A percentile compares a stretch with the other conserved stretches of the same genome.
phyloP scores from a whole-genome alignment of 2,113 vertebrate genomes.

The Martes martes region DNA sequence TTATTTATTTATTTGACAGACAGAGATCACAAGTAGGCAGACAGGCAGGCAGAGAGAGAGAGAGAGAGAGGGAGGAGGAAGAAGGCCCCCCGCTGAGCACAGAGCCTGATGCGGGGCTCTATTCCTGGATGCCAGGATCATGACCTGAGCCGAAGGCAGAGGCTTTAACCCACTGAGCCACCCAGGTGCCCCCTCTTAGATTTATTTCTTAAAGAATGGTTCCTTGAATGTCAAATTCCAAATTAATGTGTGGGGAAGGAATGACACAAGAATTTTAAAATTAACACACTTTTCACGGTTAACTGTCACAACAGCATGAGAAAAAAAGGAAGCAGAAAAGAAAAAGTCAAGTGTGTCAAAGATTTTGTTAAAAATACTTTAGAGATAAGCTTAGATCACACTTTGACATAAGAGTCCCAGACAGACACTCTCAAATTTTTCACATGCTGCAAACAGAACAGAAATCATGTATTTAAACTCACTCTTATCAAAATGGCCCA shows the following conservation, averaged over 20 bases:
- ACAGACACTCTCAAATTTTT: not conserved
- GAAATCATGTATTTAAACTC: not conserved
- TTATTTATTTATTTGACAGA: too few relatives aligned
- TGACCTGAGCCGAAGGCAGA: too few relatives aligned
- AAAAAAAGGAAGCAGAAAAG: not conserved
- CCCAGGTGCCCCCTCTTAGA: too few relatives aligned
- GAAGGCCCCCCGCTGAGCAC: too few relatives aligned
- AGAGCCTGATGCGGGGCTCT: too few relatives aligned
- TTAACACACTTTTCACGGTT: not conserved
- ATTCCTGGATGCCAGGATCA: too few relatives aligned
- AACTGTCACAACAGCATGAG: not conserved
- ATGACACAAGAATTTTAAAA: not conserved
- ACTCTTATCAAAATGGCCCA: not conserved
- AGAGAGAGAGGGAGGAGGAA: too few relatives aligned
- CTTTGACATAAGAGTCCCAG: not conserved
- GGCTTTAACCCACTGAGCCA: too few relatives aligned
- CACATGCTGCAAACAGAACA: not conserved
- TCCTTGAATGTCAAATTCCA: not conserved
- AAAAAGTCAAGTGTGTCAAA: not conserved
- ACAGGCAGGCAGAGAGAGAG: too few relatives aligned
- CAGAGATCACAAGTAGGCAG: too few relatives aligned
- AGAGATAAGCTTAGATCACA: not conserved
- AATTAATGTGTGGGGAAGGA: not conserved
- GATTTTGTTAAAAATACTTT: not conserved
- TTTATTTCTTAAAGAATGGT: not conserved